phyloP scores from a whole-genome alignment of 2,113 vertebrate genomes.

The Sigmodon hispidus region DNA sequence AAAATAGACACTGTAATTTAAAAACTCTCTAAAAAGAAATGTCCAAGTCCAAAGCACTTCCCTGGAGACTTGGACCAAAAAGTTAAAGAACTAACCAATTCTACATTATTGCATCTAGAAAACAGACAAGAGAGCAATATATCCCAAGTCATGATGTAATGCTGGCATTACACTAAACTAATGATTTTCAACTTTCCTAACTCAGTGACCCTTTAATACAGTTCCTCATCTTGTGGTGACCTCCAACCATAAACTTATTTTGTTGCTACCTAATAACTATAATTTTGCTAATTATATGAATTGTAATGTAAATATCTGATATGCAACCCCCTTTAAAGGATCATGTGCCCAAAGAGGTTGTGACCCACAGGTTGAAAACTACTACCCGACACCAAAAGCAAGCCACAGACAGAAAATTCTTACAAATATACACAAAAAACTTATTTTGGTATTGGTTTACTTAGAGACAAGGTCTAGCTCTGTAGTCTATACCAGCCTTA shows the following conservation, averaged over 20 bases:
- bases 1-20: background rate
- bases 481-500: background rate
- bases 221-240: background rate
- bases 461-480: background rate
- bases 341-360: background rate
- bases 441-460: background rate
- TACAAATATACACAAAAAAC: background rate
- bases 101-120: background rate
- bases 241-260: background rate
- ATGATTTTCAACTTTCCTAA: background rate
- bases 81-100: conserved; percentile 9
- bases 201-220: background rate
- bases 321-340: background rate
- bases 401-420: background rate
- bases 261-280: background rate
- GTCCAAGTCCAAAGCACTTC: background rate
- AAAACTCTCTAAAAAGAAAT: background rate
- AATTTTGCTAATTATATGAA: background rate
- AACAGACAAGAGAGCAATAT: background rate
- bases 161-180: background rate
- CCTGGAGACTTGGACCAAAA: background rate
- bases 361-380: background rate
- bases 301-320: background rate
- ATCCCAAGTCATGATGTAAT: background rate
- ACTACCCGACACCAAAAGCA: background rate